Base-by-base conservation (phyloP, 2,888 invertebrate genomes). In the Pheosia gnoma region DNA sequence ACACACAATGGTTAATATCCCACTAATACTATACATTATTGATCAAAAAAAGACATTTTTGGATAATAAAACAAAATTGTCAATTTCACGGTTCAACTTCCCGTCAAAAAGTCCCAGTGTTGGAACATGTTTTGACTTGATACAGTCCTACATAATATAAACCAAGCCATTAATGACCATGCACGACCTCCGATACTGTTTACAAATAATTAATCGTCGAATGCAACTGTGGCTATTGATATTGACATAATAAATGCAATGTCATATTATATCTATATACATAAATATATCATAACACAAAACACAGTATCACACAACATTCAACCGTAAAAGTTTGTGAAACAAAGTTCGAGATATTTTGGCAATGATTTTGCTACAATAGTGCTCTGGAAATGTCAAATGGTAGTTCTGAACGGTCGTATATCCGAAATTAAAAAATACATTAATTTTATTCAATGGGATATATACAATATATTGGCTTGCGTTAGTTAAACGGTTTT, bases 121-220 rank as follows among this genome's bases (percentile, higher is more conserved):
- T 82, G 75, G 70, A 77, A 77, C 75, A 77, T 68, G 72, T 66
- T 63, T 74, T 65, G 72, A 69, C 62, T 74, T 75, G 74, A 74
- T 25, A 25, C 25, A 25, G 2, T 1, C 25, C 2, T 25, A 25
- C 25, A 25, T 25, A 25, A 2, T 25, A 25, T 25, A 74, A 73
- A 72, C 67, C 77, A 72, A 69, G 75, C 80, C 84, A 84, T 87
- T 90, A 89, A 90, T 89, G 88, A 79, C 70, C 71, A 74, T 71
- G 79, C 88, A 88, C 86, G 86, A 79, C 74, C 79, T 79, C 80
- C 74, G 76, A 80, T 80, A 87, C 87, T 92, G 90, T 93, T 91
- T 92, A 88, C 93, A 88, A 92, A 92, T 93, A 93, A 93, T 92
- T 93, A 92, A 93, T 92, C 84, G 90, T 83, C 88, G 83, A 87